Base-by-base conservation (phyloP, 2,797 vertebrate genomes). In the Perodicticus potto region DNA sequence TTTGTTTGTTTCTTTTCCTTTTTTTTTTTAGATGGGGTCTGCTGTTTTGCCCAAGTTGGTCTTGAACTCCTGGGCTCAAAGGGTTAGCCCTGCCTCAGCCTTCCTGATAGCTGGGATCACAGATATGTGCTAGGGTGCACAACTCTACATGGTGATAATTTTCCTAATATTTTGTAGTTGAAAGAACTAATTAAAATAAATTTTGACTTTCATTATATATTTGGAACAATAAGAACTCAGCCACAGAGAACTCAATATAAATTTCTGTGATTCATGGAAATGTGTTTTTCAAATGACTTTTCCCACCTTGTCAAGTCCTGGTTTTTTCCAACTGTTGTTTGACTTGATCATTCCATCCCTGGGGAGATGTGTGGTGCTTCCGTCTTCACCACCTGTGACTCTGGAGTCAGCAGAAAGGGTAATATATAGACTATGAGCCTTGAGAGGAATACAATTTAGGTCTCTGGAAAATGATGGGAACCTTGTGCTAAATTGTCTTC, bases 161-260 rank as follows among this genome's bases (percentile, higher is more conserved):
- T 86, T 86, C 45, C n/a, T 96, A 17, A 49, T 94, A 87, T 25
- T 92, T 77, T 77, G n/a, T 72, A 37, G 61, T 76, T 43, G n/a
- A 92, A 86, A 69, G 70, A 94, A n/a, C 53, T 32, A 25, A 32
- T 61, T 80, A 32, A 95, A 95, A 40, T 55, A 65, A 63, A 90
- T 76, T 14, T 14, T 49, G 10, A 43, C 22, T 86, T 89, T 89
- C 83, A 13, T 55, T 80, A 53, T 74, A 16, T 76, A 76, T 70
- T 88, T 85, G 12, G 59, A 85, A 43, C 12, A 63, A 17, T 40
- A 84, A 49, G 37, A 92, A 78, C 43, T 84, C 23, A 94, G 72
- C 53, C 74, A 40, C 40, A 69, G 57, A 25, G 67, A 94, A 37
- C 2, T 59, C 25, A 86, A 78, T 9, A 45, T 53, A 61, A 57